Evolutionary conservation across 2,888 invertebrate genomes (phyloP), one percentile per base, ranked within the genome.

Genomic region (Drosophila neonasuta): DNA sequence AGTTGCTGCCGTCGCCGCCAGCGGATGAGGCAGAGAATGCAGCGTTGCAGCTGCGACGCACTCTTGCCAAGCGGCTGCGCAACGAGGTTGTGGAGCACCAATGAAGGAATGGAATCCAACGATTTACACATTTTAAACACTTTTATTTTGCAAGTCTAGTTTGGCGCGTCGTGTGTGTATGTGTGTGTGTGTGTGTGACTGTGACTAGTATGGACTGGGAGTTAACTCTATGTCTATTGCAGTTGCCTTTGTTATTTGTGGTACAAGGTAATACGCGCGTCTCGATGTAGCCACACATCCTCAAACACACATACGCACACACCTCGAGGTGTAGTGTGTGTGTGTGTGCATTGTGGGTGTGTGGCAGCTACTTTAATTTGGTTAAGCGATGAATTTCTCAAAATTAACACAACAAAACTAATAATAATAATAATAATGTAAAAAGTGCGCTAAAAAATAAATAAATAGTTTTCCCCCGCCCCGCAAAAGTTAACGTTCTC

Each of bases 11-110:
- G 34, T 76, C 71, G 0, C 42, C 41, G 73, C 52, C 60, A 4
- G 80, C 10, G 7, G 74, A 74, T 8, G 69, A 74, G 15, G 80
- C 87, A 1, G 81, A 89, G n/a, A 92, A 91, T 61, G 91, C 92
- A 0, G 93, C 93, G 15, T 91, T 97, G 88, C 95, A 96, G 80
- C 93, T 97, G 68, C 93, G 97, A 20, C 93, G 95, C 83, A 96
- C 97, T 0, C 93, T 98, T 57, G 97, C 97, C 3, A 95, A 95
- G 72, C 94, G 96, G 80, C 92, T 98, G 54, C 96, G 96, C 90
- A 93, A 95, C 50, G 97, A 98, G 92, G 96, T 98, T 6, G 95
- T 97, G 58, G 94, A 94, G 48, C 86, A 88, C 11, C 82, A 81
- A 39, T 85, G 41, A 44, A 9, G 5, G 24, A 24, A 4, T 1